These are phyloP conservation scores for Athrips mouffetella DNA, from an alignment of 2,888 invertebrate genomes.

Conservation along the genomic window DNA sequence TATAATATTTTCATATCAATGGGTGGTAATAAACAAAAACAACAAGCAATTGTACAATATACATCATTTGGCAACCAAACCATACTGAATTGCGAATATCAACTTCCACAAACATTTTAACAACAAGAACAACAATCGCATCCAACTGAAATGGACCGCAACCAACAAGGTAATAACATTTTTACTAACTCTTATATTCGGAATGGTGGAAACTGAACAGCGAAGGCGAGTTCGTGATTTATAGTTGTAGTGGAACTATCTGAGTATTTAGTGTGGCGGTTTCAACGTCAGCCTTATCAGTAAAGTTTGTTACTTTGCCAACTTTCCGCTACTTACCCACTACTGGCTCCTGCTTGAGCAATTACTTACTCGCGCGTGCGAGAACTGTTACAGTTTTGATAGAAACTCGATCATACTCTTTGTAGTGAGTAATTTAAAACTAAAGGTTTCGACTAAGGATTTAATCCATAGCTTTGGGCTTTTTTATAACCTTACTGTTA, in stretches of 20 bases:
- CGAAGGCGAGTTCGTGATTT: constrained; percentile 57
- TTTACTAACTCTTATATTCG: constrained; percentile 14
- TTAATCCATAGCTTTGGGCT: too few species aligned
- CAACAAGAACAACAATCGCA: background rate
- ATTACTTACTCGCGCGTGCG: constrained; percentile 36
- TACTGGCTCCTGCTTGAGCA: constrained; percentile 32
- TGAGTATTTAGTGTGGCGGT: constrained; percentile 57
- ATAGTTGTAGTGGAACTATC: constrained; percentile 60
- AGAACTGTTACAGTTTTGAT: constrained; percentile 21
- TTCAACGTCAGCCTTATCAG: constrained; percentile 55
- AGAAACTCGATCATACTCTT: constrained; percentile 1
- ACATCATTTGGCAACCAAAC: too few species aligned
- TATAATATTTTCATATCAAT: too few species aligned
- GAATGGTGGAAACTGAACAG: constrained; percentile 35
- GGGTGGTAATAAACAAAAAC: too few species aligned
- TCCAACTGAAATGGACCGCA: background rate
- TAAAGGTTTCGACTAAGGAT: too few species aligned
- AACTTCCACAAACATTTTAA: background rate
- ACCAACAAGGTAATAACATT: constrained; percentile 30
- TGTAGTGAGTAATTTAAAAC: too few species aligned
- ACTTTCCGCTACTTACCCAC: constrained; percentile 34
- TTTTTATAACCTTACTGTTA: too few species aligned
- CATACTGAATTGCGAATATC: background rate
- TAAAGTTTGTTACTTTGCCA: constrained; percentile 38
- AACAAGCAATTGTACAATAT: too few species aligned